Percentiles rank a stretch among this genome's conserved stretches.
Evolutionary conservation across 2,888 invertebrate species (phyloP).

Genomic region (Erynnis tages): DNA sequence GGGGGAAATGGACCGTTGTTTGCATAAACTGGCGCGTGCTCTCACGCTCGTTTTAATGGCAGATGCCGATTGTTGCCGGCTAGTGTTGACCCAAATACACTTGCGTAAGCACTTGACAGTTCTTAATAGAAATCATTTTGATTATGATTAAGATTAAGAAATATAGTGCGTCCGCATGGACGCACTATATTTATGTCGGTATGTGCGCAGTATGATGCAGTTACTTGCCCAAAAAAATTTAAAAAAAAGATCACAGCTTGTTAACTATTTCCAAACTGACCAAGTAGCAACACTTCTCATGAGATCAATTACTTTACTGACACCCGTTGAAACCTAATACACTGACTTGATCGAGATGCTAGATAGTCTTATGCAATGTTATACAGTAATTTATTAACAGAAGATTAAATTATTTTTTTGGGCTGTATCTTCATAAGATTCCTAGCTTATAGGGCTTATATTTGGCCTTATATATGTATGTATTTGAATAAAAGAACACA

Average conservation of each 20-base stretch:
- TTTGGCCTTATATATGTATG: too few relatives aligned
- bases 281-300: slow-evolving; percentile 13
- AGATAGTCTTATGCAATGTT: slow-evolving; percentile 6
- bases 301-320: slow-evolving; percentile 15
- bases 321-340: slow-evolving; percentile 19
- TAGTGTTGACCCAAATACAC: slow-evolving; percentile 32
- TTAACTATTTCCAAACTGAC: slow-evolving; percentile 6
- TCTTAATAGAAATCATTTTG: slow-evolving; percentile 33
- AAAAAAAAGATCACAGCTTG: too few relatives aligned
- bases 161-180: too few relatives aligned
- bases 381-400: too few relatives aligned
- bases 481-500: too few relatives aligned
- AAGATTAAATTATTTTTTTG: too few relatives aligned
- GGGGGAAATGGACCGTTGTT: slow-evolving; percentile 61
- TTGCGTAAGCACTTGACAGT: slow-evolving; percentile 37
- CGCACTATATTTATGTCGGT: neutral
- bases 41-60: slow-evolving; percentile 65
- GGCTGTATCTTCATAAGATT: too few relatives aligned
- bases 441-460: too few relatives aligned
- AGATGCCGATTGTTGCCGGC: slow-evolving; percentile 38
- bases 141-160: slow-evolving; percentile 30
- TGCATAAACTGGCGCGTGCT: slow-evolving; percentile 58
- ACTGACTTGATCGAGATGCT: slow-evolving; percentile 1
- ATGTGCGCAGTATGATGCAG: too few relatives aligned
- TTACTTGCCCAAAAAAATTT: too few relatives aligned